Conservation (phyloP, 2,797 vertebrate species). For the Onychomys torridus region DNA sequence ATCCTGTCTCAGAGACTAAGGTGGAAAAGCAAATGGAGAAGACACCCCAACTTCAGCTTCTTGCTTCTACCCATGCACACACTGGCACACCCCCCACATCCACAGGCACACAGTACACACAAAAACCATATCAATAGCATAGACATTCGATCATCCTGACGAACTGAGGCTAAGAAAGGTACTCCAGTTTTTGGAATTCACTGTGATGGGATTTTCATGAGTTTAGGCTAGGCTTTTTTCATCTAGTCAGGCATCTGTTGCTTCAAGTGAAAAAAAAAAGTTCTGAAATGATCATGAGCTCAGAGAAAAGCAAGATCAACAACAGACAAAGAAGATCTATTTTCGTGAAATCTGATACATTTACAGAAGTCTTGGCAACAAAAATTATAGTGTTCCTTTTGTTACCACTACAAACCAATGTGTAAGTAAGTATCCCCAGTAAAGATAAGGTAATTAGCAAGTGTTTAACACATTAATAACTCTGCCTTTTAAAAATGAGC, state of each 20-base stretch:
- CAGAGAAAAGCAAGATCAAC: neutral
- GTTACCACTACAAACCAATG: neutral
- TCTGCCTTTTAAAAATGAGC: neutral
- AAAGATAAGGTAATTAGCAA: neutral
- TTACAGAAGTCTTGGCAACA: neutral
- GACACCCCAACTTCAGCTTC: neutral
- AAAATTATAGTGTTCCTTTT: neutral
- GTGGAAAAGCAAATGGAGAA: neutral
- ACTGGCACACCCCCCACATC: neutral
- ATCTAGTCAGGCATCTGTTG: neutral
- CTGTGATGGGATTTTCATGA: neutral
- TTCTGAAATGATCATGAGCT: slow-evolving; percentile 15
- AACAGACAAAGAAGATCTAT: neutral
- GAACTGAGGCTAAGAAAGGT: neutral
- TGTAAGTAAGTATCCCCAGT: neutral
- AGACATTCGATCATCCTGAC: neutral
- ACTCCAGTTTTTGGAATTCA: neutral
- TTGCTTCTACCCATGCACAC: no score
- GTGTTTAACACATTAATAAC: neutral
- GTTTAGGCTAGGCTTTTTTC: neutral
- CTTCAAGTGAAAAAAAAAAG: neutral
- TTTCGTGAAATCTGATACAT: neutral
- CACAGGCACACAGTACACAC: neutral
- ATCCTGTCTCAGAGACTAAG: neutral
- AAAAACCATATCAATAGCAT: neutral